Evolutionary conservation across 2,888 invertebrate species (phyloP).

Genomic region (Slavum lentiscoides): DNA sequence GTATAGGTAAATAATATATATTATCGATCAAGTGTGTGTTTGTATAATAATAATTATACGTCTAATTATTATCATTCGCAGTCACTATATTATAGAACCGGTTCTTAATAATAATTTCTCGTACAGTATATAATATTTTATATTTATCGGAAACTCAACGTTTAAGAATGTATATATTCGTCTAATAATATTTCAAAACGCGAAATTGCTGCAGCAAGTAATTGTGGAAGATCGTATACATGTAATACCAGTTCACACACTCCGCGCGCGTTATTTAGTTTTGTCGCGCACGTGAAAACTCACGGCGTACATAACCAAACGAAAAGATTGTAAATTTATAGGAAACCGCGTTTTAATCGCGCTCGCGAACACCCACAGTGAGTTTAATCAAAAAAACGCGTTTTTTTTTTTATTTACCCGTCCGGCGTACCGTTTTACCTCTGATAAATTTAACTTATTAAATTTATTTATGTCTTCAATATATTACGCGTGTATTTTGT

Average conservation of each 20-base stretch:
- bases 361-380: constrained; percentile 4
- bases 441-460: background rate
- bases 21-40: too few species aligned
- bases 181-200: background rate
- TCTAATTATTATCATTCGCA: constrained; percentile 35
- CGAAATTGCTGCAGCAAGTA: too few species aligned
- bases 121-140: background rate
- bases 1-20: too few species aligned
- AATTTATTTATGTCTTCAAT: background rate
- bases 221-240: too few species aligned
- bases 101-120: background rate
- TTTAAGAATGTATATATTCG: background rate
- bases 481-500: background rate
- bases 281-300: background rate
- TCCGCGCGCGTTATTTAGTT: too few species aligned
- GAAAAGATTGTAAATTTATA: background rate
- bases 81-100: background rate
- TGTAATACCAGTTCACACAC: too few species aligned
- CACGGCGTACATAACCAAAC: background rate
- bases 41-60: background rate
- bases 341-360: constrained; percentile 8
- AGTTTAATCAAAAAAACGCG: constrained; percentile 21
- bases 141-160: background rate
- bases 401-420: background rate
- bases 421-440: background rate